Evolutionary conservation across 2,797 vertebrate genomes (phyloP).

Genomic region (Dendrocincla fuliginosa): DNA sequence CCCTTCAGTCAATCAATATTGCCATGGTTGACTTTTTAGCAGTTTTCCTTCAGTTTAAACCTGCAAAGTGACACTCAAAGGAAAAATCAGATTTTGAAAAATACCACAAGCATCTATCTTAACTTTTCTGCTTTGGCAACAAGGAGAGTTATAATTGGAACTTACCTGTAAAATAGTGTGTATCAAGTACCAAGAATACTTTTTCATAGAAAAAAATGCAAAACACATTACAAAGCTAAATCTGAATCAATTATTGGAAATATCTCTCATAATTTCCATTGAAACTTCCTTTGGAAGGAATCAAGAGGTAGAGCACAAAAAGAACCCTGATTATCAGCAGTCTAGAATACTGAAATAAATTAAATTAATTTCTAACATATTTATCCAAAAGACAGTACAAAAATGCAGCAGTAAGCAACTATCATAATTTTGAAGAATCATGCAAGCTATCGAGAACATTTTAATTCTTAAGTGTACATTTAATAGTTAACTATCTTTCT

Average conservation of each 20-base stretch:
- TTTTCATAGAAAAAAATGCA: background rate
- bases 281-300: background rate
- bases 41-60: background rate
- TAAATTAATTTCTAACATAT: background rate
- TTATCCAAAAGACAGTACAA: background rate
- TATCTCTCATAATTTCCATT: background rate
- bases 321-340: background rate
- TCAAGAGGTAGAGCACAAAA: background rate
- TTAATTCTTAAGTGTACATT: background rate
- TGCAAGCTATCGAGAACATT: background rate
- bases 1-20: background rate
- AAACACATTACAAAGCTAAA: background rate
- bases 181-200: background rate
- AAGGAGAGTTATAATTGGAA: background rate
- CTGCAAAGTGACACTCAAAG: background rate
- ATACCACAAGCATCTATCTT: background rate
- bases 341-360: background rate
- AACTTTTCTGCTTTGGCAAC: background rate
- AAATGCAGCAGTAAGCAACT: background rate
- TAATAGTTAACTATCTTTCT: background rate
- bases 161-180: background rate
- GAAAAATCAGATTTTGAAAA: background rate
- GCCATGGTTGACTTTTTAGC: background rate
- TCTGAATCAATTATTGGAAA: background rate
- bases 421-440: background rate